These are phyloP conservation scores for Diabrotica undecimpunctata DNA, from an alignment of 1,140 invertebrate species.

Conservation along the genomic window DNA sequence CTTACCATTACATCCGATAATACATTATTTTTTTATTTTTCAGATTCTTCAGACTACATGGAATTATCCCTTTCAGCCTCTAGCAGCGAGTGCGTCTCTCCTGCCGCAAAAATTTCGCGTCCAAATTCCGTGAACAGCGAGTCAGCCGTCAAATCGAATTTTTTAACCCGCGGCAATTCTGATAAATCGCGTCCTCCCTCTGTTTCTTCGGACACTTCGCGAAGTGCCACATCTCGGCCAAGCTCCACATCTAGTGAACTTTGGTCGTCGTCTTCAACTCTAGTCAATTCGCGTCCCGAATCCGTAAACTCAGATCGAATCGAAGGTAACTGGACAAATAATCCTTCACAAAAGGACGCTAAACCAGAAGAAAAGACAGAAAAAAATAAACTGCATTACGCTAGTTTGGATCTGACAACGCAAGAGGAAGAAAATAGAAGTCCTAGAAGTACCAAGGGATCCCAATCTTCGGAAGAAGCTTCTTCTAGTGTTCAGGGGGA, in stretches of 20 bases:
- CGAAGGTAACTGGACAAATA: slow-evolving; percentile 37
- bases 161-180: slow-evolving; percentile 16
- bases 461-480: background rate
- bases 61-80: slow-evolving; percentile 16
- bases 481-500: slow-evolving; percentile 25
- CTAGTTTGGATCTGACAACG: slow-evolving; percentile 60
- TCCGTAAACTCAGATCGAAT: slow-evolving; percentile 49
- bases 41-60: background rate
- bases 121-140: slow-evolving; percentile 43
- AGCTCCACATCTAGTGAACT: slow-evolving; percentile 43
- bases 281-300: slow-evolving; percentile 47
- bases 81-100: slow-evolving; percentile 39
- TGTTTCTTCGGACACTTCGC: slow-evolving; percentile 42
- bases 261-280: slow-evolving; percentile 44
- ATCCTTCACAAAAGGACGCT: slow-evolving; percentile 41
- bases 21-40: background rate
- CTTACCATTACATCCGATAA: background rate
- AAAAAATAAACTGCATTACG: slow-evolving; percentile 56
- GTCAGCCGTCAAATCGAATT: slow-evolving; percentile 29
- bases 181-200: slow-evolving; percentile 41
- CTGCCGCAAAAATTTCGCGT: slow-evolving; percentile 40
- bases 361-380: slow-evolving; percentile 38
- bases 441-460: background rate
- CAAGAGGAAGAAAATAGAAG: slow-evolving; percentile 18
- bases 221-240: slow-evolving; percentile 30